These are phyloP conservation scores for Nesogale talazaci DNA, from an alignment of 2,113 vertebrate genomes.

Conservation along the genomic window DNA sequence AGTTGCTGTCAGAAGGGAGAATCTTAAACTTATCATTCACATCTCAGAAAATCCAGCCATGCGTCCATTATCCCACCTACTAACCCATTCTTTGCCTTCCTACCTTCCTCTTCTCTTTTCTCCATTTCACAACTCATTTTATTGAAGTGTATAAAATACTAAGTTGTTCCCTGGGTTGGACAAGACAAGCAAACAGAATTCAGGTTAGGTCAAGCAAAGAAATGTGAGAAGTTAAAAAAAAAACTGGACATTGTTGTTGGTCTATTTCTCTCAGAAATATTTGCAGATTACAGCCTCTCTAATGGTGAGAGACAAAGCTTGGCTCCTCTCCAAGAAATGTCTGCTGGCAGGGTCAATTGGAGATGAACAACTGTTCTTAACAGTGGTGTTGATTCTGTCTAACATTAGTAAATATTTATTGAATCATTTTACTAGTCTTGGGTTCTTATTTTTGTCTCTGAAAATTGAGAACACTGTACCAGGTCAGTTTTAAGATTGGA, in stretches of 20 bases:
- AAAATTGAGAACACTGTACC: neutral
- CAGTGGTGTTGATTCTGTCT: neutral
- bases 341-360: neutral
- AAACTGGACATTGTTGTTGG: neutral
- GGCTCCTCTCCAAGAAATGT: neutral
- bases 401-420: neutral
- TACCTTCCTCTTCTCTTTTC: neutral
- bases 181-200: neutral
- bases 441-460: neutral
- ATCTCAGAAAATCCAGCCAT: neutral
- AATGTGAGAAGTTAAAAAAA: neutral
- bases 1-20: neutral
- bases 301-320: neutral
- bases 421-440: neutral
- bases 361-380: neutral
- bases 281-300: neutral
- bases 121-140: neutral
- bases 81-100: neutral
- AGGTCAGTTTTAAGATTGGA: neutral
- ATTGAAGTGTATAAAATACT: neutral
- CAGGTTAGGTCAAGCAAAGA: neutral
- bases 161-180: neutral
- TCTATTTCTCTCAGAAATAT: neutral
- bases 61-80: neutral
- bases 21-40: neutral